Percentiles rank a stretch among this genome's conserved stretches.
Conservation (phyloP, 1,140 invertebrate genomes). For the Bombus turneri region DNA sequence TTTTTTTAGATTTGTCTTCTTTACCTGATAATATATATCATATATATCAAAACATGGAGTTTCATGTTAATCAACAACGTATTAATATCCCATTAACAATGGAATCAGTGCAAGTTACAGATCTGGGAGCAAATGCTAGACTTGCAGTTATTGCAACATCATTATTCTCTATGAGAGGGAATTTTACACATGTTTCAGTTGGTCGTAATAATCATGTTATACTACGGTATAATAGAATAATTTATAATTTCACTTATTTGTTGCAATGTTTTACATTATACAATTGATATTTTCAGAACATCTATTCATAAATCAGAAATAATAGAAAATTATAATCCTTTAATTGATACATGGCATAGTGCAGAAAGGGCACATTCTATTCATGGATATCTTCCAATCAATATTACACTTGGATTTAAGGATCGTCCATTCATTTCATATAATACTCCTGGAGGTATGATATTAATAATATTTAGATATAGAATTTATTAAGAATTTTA, state of each 20-base stretch:
- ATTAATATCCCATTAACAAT: constrained; percentile 81
- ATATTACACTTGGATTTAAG: constrained; percentile 78
- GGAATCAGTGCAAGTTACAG: constrained; percentile 82
- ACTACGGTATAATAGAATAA: constrained; percentile 78
- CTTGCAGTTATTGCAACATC: constrained; percentile 81
- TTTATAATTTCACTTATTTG: constrained; percentile 10
- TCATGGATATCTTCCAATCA: constrained; percentile 84
- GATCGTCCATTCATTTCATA: constrained; percentile 78
- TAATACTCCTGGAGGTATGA: constrained; percentile 74
- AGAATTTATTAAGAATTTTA: not conserved
- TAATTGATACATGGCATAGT: constrained; percentile 84
- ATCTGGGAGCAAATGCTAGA: constrained; percentile 83
- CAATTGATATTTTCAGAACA: constrained; percentile 77
- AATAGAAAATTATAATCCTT: constrained; percentile 84
- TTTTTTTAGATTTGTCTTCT: constrained; percentile 75
- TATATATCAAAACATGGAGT: constrained; percentile 81
- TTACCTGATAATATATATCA: constrained; percentile 75
- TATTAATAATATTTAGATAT: constrained; percentile 1
- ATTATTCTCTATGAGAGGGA: constrained; percentile 83
- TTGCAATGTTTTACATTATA: constrained; percentile 9
- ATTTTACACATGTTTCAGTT: constrained; percentile 81
- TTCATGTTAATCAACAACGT: constrained; percentile 83
- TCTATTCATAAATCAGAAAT: constrained; percentile 84
- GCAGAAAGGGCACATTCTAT: constrained; percentile 84
- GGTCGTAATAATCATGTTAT: constrained; percentile 84